A percentile compares a stretch with the other conserved stretches of the same genome.
phyloP scores from a whole-genome alignment of 37 sponge, comb jelly and placozoan species.

The Bolinopsis microptera region DNA sequence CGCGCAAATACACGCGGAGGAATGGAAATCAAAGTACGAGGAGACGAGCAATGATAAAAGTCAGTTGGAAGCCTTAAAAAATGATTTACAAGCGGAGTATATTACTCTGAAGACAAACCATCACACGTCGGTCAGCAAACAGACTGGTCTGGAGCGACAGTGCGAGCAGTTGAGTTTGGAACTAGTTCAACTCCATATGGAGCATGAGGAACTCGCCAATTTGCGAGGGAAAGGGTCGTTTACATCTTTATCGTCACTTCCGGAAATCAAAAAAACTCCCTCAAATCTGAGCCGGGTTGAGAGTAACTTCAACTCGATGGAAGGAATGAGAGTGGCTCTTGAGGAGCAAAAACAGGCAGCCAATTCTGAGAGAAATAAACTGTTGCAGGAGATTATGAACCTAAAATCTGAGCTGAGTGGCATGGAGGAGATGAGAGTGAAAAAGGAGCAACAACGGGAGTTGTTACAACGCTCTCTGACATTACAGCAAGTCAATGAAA shows the following conservation, averaged over 20 bases:
- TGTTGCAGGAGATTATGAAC: not conserved
- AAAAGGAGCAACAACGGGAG: not conserved
- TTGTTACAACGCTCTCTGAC: conserved; percentile 3
- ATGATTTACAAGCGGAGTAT: conserved; percentile 50
- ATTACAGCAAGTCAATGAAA: not conserved
- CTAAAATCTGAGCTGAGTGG: not conserved
- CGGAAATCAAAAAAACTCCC: not conserved
- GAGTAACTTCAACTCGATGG: not conserved
- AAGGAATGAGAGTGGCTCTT: not conserved
- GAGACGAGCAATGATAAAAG: not conserved
- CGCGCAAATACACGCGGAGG: conserved; percentile 35
- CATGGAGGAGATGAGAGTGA: not conserved
- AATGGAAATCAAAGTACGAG: conserved; percentile 18
- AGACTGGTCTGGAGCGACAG: not conserved
- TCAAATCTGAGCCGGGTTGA: not conserved
- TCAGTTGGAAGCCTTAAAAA: not conserved
- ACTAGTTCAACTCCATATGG: conserved; percentile 61
- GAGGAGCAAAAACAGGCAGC: conserved; percentile 27
- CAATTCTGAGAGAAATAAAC: not conserved
- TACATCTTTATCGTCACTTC: not conserved
- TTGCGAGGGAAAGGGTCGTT: not conserved
- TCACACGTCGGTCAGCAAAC: not conserved
- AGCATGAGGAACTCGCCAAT: not conserved
- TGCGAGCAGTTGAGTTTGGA: conserved; percentile 42
- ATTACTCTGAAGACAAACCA: conserved; percentile 43